Evolutionary conservation across 2,888 invertebrate genomes (phyloP).

Genomic region (Sminthurides aquaticus): DNA sequence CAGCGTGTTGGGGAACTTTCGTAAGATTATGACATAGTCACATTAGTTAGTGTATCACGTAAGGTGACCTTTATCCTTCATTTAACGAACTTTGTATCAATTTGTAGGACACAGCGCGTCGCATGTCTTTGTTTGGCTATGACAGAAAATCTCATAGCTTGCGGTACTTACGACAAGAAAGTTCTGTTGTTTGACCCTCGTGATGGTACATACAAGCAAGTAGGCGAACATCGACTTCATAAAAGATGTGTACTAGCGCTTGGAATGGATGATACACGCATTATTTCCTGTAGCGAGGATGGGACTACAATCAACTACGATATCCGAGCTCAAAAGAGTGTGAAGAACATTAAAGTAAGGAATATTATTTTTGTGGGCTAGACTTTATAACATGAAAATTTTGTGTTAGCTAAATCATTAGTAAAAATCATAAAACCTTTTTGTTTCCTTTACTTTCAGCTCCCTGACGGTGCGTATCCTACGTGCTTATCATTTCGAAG

Average conservation of each 20-base stretch:
- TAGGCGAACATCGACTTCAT: slow-evolving; percentile 20
- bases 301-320: slow-evolving; percentile 28
- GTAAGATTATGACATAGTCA: slow-evolving; percentile 28
- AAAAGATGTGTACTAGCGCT: slow-evolving; percentile 34
- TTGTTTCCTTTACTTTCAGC: slow-evolving; percentile 10
- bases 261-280: slow-evolving; percentile 33
- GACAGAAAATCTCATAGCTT: slow-evolving; percentile 28
- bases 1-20: slow-evolving; percentile 25
- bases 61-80: too few relatives aligned
- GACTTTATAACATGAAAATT: not conserved
- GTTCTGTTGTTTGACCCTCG: slow-evolving; percentile 35
- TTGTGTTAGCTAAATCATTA: not conserved
- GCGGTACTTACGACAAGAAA: slow-evolving; percentile 35
- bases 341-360: slow-evolving; percentile 24
- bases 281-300: slow-evolving; percentile 41
- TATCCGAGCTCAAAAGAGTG: slow-evolving; percentile 18
- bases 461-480: slow-evolving; percentile 30
- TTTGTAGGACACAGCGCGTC: slow-evolving; percentile 19
- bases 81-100: slow-evolving; percentile 11
- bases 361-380: not conserved
- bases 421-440: not conserved
- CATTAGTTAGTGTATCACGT: too few relatives aligned
- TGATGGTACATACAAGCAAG: slow-evolving; percentile 5
- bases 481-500: slow-evolving; percentile 38
- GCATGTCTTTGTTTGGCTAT: slow-evolving; percentile 31